These are phyloP conservation scores for Andinoacara biseriatus DNA, from an alignment of 2,113 vertebrate species.

Conservation along the genomic window DNA sequence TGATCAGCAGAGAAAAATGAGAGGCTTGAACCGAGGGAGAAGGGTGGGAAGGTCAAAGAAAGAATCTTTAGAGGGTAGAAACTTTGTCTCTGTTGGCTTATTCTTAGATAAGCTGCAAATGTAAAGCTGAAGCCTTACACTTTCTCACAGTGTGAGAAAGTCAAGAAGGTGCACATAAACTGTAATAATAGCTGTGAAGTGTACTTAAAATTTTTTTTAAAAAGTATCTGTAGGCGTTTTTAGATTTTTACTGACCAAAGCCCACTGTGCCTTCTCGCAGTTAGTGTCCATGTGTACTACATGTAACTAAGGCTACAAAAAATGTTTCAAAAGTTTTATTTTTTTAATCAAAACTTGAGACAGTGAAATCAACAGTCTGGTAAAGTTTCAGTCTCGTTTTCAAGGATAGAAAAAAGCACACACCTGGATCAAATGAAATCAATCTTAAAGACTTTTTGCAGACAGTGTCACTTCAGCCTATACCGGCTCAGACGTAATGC, in stretches of 20 bases:
- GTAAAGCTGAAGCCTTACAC: not conserved
- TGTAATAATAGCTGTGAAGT: not conserved
- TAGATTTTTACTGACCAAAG: not conserved
- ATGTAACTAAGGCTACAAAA: not conserved
- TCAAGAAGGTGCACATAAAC: not conserved
- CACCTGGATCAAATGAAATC: not conserved
- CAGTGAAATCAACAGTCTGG: not conserved
- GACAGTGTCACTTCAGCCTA: not conserved
- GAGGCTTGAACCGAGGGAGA: constrained; percentile 19
- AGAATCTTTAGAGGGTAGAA: not conserved
- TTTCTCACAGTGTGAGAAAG: not conserved
- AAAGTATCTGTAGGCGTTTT: not conserved
- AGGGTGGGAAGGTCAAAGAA: constrained; percentile 23
- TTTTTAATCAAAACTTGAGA: not conserved
- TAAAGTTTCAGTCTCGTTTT: not conserved
- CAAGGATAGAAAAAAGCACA: not conserved
- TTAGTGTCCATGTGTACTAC: not conserved
- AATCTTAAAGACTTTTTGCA: not conserved
- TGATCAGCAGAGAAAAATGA: constrained; percentile 37
- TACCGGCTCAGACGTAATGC: not conserved
- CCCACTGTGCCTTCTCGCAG: not conserved
- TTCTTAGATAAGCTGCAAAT: not conserved
- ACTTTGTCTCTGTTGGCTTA: not conserved
- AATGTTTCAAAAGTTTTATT: not conserved
- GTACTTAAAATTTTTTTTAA: not conserved